Percentiles rank a stretch among this genome's conserved stretches.
These are phyloP conservation scores for Synanceia verrucosa DNA, from an alignment of 2,797 vertebrate genomes.

Conservation along the genomic window DNA sequence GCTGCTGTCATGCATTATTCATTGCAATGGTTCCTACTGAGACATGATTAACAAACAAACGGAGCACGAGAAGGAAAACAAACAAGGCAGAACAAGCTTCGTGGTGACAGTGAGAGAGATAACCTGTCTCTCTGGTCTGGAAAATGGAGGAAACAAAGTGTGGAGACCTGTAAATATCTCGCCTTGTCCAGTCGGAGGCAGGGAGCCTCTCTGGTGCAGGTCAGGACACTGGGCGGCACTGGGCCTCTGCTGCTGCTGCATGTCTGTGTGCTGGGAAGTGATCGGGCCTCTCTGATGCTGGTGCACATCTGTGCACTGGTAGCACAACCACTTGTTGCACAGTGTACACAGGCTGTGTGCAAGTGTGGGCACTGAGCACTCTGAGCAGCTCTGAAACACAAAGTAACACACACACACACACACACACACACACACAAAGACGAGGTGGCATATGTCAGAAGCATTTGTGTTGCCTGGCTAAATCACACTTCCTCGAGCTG, in stretches of 20 bases:
- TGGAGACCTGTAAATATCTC: constrained; percentile 42
- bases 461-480: constrained; percentile 26
- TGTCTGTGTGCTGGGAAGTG: constrained; percentile 65
- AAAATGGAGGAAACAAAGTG: constrained; percentile 3
- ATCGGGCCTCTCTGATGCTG: constrained; percentile 73
- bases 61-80: constrained; percentile 28
- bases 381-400: constrained; percentile 80
- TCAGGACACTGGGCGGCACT: constrained; percentile 63
- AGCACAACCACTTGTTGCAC: constrained; percentile 88
- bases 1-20: constrained; percentile 73
- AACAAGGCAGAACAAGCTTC: constrained; percentile 16
- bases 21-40: constrained; percentile 52
- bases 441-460: constrained; percentile 37
- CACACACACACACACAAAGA: constrained; percentile 11
- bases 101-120: constrained; percentile 7
- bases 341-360: constrained; percentile 85
- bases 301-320: constrained; percentile 85
- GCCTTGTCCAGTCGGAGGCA: constrained; percentile 72
- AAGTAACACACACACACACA: background rate
- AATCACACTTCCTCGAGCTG: constrained; percentile 39
- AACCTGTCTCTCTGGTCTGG: constrained; percentile 2
- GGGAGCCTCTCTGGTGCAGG: constrained; percentile 71
- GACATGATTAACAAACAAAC: constrained; percentile 59
- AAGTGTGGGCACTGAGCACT: constrained; percentile 80
- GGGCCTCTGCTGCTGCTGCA: constrained; percentile 70